Percentiles rank a stretch among this genome's conserved stretches.
These are phyloP conservation scores for Lordiphosa fenestrarum DNA, from an alignment of 2,888 invertebrate genomes.

Conservation along the genomic window DNA sequence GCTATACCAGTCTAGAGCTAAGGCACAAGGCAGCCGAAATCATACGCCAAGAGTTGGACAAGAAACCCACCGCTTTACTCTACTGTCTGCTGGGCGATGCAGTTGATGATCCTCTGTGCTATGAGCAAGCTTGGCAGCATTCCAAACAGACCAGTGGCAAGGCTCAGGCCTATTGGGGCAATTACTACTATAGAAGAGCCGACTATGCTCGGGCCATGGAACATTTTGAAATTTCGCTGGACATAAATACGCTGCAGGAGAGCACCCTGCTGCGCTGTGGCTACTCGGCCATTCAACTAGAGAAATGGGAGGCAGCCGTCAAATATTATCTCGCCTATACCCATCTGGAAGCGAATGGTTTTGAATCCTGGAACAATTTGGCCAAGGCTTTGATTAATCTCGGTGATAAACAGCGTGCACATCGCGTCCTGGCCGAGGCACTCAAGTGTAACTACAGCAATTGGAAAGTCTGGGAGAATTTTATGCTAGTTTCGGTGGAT, in stretches of 20 bases:
- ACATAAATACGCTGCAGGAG: slow-evolving; percentile 93
- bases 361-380: slow-evolving; percentile 99
- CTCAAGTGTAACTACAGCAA: slow-evolving; percentile 95
- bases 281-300: slow-evolving; percentile 88
- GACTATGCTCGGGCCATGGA: slow-evolving; percentile 89
- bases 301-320: slow-evolving; percentile 91
- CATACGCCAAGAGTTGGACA: slow-evolving; percentile 88
- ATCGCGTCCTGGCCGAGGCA: slow-evolving; percentile 92
- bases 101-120: slow-evolving; percentile 88
- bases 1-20: slow-evolving; percentile 91
- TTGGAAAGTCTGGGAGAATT: slow-evolving; percentile 96
- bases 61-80: slow-evolving; percentile 90
- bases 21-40: slow-evolving; percentile 95
- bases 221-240: slow-evolving; percentile 90
- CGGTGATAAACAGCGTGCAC: slow-evolving; percentile 92
- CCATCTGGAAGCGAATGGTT: slow-evolving; percentile 91
- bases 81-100: slow-evolving; percentile 96
- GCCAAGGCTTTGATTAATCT: slow-evolving; percentile 95
- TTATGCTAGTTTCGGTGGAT: slow-evolving; percentile 92
- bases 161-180: slow-evolving; percentile 94
- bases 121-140: slow-evolving; percentile 94
- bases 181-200: slow-evolving; percentile 87
- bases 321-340: slow-evolving; percentile 93
- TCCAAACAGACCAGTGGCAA: slow-evolving; percentile 90
- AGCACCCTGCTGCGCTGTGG: slow-evolving; percentile 93